Base-by-base conservation (phyloP, 2,888 invertebrate species). In the Cremastinae sp. region DNA sequence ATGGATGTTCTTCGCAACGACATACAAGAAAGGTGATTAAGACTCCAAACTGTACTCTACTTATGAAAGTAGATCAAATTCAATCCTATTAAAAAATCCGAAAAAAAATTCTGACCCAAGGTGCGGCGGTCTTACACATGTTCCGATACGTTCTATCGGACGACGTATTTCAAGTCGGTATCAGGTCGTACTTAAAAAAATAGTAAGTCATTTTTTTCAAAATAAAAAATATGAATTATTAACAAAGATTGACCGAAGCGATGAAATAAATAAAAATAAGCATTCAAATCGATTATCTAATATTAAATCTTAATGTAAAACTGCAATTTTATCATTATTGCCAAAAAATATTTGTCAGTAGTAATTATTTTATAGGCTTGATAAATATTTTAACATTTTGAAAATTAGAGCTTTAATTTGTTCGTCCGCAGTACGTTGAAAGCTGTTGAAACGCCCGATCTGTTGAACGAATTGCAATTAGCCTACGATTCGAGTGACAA, bases 1-100 rank as follows among this genome's bases (percentile, higher is more conserved):
- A 2, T 89, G 90, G 0, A 91, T 92, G 14, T 93, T 93, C 84
- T 92, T 92, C 80, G 89, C 90, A 12, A 91, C 93, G 0, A 91
- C 92, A 64, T 93, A 93, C 80, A 90, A 91, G 75, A 93, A 93
- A 90, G 93, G 93, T 92, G 53, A 47, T 41, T 61, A 12, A 47
- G 4, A n/a, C 14, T 14, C 3, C 45, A 43, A 16, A 22, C 12
- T 18, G 16, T n/a, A 22, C 2, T 47, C 1, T 14, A 45, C 12
- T 5, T 45, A 45, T n/a, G 41, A n/a, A 9, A n/a, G 4, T 45
- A 45, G 2, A 14, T 12, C 16, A 45, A 7, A 2, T 14, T 18
- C 20, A 18, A 49, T 49, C 9, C 16, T 45, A 14, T 45, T 3
- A 14, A 45, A 41, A 39, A 56, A 4, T 18, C 12, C 14, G 9